Evolutionary conservation across 1,140 invertebrate species (phyloP).

Genomic region (Zelostemma sp.): DNA sequence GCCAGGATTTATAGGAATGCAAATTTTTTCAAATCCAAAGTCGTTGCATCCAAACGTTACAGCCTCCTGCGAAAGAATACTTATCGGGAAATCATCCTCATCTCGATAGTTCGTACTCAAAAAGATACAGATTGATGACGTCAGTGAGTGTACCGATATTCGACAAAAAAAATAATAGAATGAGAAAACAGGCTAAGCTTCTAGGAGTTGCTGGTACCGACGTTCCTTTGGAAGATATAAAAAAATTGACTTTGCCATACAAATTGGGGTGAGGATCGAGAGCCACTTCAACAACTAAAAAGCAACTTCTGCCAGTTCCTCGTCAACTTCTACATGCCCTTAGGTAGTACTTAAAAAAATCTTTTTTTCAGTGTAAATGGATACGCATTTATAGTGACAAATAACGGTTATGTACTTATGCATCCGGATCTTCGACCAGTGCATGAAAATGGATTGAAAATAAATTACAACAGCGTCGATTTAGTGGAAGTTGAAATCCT

Average conservation of each 20-base stretch:
- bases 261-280: too few species aligned
- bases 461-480: conserved; percentile 97
- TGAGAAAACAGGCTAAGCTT: conserved; percentile 76
- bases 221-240: conserved; percentile 91
- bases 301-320: too few species aligned
- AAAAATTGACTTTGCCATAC: conserved; percentile 86
- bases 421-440: conserved; percentile 84
- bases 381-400: conserved; percentile 95
- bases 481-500: conserved; percentile 94
- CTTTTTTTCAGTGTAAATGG: too few species aligned
- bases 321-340: too few species aligned
- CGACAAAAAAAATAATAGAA: conserved; percentile 76
- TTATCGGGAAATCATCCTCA: conserved; percentile 61
- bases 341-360: too few species aligned
- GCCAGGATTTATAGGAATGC: too few species aligned
- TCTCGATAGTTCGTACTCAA: conserved; percentile 69
- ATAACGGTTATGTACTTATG: conserved; percentile 93
- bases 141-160: conserved; percentile 90
- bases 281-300: too few species aligned
- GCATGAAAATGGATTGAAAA: conserved; percentile 80
- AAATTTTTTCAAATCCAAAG: too few species aligned
- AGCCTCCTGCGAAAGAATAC: too few species aligned
- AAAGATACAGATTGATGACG: conserved; percentile 77
- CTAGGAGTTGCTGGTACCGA: conserved; percentile 95
- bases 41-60: too few species aligned